Conservation (phyloP, 2,797 vertebrate species). For the Somateria mollissima region DNA sequence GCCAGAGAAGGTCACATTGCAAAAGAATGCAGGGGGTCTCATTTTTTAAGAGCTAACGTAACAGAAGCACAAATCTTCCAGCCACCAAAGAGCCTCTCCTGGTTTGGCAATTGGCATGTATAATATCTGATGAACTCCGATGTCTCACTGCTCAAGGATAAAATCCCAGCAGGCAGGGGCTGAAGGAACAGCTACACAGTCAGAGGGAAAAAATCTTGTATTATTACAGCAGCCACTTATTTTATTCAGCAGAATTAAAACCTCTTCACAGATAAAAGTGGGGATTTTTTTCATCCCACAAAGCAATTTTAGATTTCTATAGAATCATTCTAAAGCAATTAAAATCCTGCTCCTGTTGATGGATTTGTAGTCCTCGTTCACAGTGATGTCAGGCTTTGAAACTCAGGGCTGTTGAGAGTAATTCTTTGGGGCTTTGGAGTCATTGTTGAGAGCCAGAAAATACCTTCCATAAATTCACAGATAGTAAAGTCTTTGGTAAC, state of each 20-base stretch:
- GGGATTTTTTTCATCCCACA: background rate
- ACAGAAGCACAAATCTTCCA: constrained; percentile 58
- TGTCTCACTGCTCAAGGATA: constrained; percentile 28
- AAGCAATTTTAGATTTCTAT: constrained; percentile 49
- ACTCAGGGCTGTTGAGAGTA: constrained; percentile 11
- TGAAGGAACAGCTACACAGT: constrained; percentile 42
- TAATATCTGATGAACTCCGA: constrained; percentile 35
- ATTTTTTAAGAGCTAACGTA: constrained; percentile 41
- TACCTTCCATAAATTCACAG: background rate
- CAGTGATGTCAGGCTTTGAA: constrained; percentile 54
- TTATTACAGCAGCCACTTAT: constrained; percentile 10
- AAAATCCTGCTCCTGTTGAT: constrained; percentile 36
- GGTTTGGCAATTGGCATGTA: constrained; percentile 36
- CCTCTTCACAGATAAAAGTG: constrained; percentile 32
- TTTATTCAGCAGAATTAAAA: constrained; percentile 35
- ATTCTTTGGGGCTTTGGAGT: constrained; percentile 47
- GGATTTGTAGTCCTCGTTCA: constrained; percentile 20
- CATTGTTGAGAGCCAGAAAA: constrained; percentile 29
- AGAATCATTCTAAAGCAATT: constrained; percentile 55
- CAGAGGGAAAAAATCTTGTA: background rate
- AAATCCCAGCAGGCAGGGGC: constrained; percentile 32
- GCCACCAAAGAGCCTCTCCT: constrained; percentile 43
- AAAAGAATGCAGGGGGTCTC: constrained; percentile 48
- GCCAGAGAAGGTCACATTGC: constrained; percentile 53
- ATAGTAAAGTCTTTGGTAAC: constrained; percentile 23